phyloP scores from a whole-genome alignment of 2,888 invertebrate species.

The Paralinhomoeus sp. region DNA sequence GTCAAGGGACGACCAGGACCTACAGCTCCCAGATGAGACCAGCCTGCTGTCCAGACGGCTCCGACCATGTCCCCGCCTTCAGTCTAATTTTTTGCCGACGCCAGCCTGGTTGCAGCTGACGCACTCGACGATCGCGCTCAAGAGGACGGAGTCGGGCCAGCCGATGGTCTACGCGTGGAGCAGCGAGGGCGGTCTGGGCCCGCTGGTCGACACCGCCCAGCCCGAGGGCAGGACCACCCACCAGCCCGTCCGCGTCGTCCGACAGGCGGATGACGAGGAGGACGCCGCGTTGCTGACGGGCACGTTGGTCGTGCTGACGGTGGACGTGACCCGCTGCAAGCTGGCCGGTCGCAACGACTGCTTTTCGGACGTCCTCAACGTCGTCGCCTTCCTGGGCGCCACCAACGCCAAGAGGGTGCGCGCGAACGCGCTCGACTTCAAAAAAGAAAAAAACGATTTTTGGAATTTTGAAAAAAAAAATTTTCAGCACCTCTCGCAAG shows the following conservation, averaged over 20 bases:
- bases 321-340: slow-evolving; percentile 11
- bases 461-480: too few species aligned
- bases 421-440: background rate
- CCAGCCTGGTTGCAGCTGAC: slow-evolving; percentile 6
- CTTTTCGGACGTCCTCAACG: slow-evolving; percentile 14
- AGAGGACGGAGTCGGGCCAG: slow-evolving; percentile 10
- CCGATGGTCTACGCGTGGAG: slow-evolving; percentile 17
- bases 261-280: background rate
- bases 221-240: background rate
- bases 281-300: too few species aligned
- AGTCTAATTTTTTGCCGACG: too few species aligned
- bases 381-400: slow-evolving; percentile 15
- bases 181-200: slow-evolving; percentile 4
- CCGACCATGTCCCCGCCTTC: too few species aligned
- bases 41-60: too few species aligned
- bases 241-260: background rate
- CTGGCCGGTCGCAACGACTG: slow-evolving; percentile 5
- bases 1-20: too few species aligned
- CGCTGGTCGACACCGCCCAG: background rate
- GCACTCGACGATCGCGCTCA: slow-evolving; percentile 12
- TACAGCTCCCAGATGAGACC: too few species aligned
- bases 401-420: slow-evolving; percentile 11
- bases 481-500: background rate
- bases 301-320: slow-evolving; percentile 5
- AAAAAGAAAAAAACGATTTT: too few species aligned